Percentiles rank a stretch among this genome's conserved stretches.
These are phyloP conservation scores for Helicolenus hilgendorfi DNA, from an alignment of 2,797 vertebrate genomes.

Conservation along the genomic window DNA sequence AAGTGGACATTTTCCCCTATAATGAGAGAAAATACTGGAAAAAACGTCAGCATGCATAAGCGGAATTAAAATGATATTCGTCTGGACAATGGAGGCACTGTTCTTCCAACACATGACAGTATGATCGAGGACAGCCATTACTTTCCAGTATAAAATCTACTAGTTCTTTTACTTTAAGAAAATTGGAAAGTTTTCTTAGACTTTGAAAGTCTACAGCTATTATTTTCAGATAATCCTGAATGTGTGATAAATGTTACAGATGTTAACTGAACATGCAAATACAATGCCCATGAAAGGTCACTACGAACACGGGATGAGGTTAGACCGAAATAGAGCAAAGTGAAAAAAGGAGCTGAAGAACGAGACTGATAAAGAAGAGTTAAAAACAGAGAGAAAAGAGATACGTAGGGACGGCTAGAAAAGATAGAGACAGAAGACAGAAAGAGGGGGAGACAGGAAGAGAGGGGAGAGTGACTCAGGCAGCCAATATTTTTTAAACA, in stretches of 20 bases:
- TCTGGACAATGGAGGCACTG: slow-evolving; percentile 30
- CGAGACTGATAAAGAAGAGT: slow-evolving; percentile 32
- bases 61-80: slow-evolving; percentile 42
- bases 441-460: slow-evolving; percentile 71
- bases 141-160: slow-evolving; percentile 23
- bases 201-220: slow-evolving; percentile 6
- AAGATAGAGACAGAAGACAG: slow-evolving; percentile 57
- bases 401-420: slow-evolving; percentile 3
- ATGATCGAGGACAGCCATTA: slow-evolving; percentile 24
- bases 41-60: slow-evolving; percentile 26
- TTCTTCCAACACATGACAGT: slow-evolving; percentile 17
- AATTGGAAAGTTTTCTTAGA: slow-evolving; percentile 15
- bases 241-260: slow-evolving; percentile 5
- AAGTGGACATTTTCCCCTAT: slow-evolving; percentile 12
- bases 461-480: slow-evolving; percentile 78
- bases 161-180: slow-evolving; percentile 4
- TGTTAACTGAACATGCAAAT: background rate
- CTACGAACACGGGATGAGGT: background rate
- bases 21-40: slow-evolving; percentile 16
- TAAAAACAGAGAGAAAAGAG: slow-evolving; percentile 34
- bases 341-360: background rate
- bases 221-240: slow-evolving; percentile 36
- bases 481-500: slow-evolving; percentile 90
- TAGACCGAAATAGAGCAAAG: background rate
- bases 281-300: background rate